phyloP scores from a whole-genome alignment of 2,113 vertebrate species.

The Melierax canorus region DNA sequence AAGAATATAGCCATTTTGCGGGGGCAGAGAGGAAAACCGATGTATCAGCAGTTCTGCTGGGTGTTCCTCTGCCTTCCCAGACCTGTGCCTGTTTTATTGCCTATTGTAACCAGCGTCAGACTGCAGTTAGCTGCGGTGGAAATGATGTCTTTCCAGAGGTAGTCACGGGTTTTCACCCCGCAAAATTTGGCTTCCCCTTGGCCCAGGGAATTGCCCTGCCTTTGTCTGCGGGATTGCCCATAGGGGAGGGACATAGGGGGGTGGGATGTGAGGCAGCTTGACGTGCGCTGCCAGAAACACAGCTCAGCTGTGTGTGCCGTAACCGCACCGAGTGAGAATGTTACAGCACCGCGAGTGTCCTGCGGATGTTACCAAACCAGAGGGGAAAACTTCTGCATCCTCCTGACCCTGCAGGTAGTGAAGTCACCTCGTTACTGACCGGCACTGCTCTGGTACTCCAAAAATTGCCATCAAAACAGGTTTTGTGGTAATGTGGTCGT shows the following conservation, averaged over 20 bases:
- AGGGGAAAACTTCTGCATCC: background rate
- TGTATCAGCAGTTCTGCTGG: background rate
- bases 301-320: background rate
- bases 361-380: background rate
- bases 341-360: rapidly evolving
- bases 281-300: background rate
- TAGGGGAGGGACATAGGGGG: rapidly evolving
- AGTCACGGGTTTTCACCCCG: background rate
- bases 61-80: background rate
- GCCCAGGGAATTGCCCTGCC: background rate
- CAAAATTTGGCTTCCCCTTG: background rate
- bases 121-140: background rate
- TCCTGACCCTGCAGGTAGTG: background rate
- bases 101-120: background rate
- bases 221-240: background rate
- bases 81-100: background rate
- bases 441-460: background rate
- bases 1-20: background rate
- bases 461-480: background rate
- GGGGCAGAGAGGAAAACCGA: background rate
- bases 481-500: background rate
- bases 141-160: background rate
- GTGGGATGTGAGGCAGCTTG: background rate
- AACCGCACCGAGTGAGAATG: rapidly evolving
- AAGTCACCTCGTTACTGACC: background rate